Evolutionary conservation across 1,140 invertebrate genomes (phyloP).

Genomic region (Cydia amplana): DNA sequence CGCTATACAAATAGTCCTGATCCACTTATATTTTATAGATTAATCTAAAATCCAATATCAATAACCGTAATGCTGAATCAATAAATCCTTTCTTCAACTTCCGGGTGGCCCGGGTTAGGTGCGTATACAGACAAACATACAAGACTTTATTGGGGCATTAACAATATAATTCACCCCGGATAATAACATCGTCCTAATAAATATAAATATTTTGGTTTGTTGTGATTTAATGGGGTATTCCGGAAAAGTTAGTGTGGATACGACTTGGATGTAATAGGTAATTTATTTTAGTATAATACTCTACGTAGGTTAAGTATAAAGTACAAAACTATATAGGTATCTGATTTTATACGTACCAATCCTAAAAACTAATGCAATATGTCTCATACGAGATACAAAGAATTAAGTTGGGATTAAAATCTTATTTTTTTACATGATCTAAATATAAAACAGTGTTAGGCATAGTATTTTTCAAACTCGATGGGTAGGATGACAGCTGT

Average conservation of each 20-base stretch:
- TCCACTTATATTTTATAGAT: constrained; percentile 22
- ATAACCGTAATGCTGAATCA: constrained; percentile 23
- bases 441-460: no score
- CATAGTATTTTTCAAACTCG: no score
- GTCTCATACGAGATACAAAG: no score
- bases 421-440: no score
- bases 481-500: no score
- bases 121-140: constrained; percentile 35
- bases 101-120: constrained; percentile 47
- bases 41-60: constrained; percentile 29
- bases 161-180: constrained; percentile 60
- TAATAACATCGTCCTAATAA: constrained; percentile 56
- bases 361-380: no score
- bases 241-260: constrained; percentile 44
- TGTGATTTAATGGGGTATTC: constrained; percentile 56
- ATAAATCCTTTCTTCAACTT: constrained; percentile 34
- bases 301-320: no score
- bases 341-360: no score
- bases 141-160: constrained; percentile 54
- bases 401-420: no score
- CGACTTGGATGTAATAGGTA: neutral
- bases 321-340: no score
- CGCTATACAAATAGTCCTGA: constrained; percentile 14
- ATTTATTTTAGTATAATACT: neutral
- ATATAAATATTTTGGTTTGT: constrained; percentile 62